Evolutionary conservation across 2,888 invertebrate genomes (phyloP).

Genomic region (Cremastinae sp.): DNA sequence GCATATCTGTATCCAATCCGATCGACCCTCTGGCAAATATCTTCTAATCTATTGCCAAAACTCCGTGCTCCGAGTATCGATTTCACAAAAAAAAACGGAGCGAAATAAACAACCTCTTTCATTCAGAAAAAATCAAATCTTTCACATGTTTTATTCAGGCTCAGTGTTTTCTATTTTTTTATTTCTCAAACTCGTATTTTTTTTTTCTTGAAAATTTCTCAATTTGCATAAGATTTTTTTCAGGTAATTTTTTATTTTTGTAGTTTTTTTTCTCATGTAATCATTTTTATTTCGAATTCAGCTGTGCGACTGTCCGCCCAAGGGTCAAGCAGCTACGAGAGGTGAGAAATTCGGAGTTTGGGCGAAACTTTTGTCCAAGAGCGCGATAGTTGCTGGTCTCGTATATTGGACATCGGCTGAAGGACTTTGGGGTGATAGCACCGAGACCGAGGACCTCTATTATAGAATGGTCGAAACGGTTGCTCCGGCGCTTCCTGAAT

Average conservation of each 20-base stretch:
- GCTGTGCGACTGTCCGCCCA: slow-evolving; percentile 74
- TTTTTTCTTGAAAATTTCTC: too few species aligned
- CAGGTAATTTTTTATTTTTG: too few species aligned
- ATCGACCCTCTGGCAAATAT: slow-evolving; percentile 31
- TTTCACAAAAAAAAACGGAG: too few species aligned
- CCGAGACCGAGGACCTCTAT: slow-evolving; percentile 78
- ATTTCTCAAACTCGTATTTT: too few species aligned
- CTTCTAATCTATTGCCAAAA: slow-evolving; percentile 6
- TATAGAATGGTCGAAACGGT: slow-evolving; percentile 66
- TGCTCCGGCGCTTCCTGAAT: slow-evolving; percentile 46
- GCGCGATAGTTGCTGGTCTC: slow-evolving; percentile 75
- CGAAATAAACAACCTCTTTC: neutral
- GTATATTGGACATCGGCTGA: slow-evolving; percentile 79
- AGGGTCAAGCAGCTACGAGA: slow-evolving; percentile 42
- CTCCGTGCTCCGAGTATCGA: slow-evolving; percentile 21
- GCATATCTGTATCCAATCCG: slow-evolving; percentile 18
- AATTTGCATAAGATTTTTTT: too few species aligned
- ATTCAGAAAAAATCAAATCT: neutral
- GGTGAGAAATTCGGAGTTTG: slow-evolving; percentile 35
- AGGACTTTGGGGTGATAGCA: slow-evolving; percentile 80
- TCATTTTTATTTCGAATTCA: slow-evolving; percentile 65
- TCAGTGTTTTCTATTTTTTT: too few species aligned
- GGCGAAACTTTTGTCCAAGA: slow-evolving; percentile 75
- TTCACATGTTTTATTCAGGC: too few species aligned
- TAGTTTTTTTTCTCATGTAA: too few species aligned